Base-by-base conservation (phyloP, 2,888 invertebrate genomes). In the Ischnus inquisitorius region DNA sequence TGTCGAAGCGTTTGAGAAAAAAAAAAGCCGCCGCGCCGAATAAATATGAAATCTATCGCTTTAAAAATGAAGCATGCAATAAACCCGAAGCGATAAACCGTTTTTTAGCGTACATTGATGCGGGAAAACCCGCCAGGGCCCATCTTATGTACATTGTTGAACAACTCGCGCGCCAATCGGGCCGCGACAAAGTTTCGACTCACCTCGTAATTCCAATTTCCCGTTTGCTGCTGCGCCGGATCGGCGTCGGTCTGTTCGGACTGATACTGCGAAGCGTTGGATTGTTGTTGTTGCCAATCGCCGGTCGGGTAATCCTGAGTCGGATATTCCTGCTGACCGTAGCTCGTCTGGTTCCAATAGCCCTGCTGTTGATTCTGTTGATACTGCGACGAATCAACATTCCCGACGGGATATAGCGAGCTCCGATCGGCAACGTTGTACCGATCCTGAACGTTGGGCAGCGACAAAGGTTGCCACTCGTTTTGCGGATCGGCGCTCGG, bases 161-260 rank as follows among this genome's bases (percentile, higher is more conserved):
- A 46, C n/a, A 46, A 12, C 14, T 25, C 67, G 72, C 51, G 34
- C 68, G 28, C 43, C 67, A 71, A 43, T 48, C 4, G 64, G 64
- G 14, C 25, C 57, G 46, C 41, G 34, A 65, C 67, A 75, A 79
- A 79, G 39, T 62, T 19, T 67, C 28, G 84, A 84, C 89, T 86
- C 90, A 94, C 94, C 94, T 94, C 93, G 90, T 93, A 93, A 89
- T 91, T 92, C 93, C 93, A 93, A 72, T 91, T 92, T 62, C 89
- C 92, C 62, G 91, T 91, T 69, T 87, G 89, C 28, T 60, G 69
- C 51, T 92, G 92, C n/a, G 88, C 83, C 57, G 89, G 88, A 77
- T 92, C 92, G 43, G 84, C 82, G 34, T 92, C 92, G 64, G 89
- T 72, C 74, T 91, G 92, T n/a, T 91, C 89, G 14, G 87, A 41